Evolutionary conservation across 2,888 invertebrate genomes (phyloP), one percentile per base, ranked within the genome.

Genomic region (Hartigia nigra): DNA sequence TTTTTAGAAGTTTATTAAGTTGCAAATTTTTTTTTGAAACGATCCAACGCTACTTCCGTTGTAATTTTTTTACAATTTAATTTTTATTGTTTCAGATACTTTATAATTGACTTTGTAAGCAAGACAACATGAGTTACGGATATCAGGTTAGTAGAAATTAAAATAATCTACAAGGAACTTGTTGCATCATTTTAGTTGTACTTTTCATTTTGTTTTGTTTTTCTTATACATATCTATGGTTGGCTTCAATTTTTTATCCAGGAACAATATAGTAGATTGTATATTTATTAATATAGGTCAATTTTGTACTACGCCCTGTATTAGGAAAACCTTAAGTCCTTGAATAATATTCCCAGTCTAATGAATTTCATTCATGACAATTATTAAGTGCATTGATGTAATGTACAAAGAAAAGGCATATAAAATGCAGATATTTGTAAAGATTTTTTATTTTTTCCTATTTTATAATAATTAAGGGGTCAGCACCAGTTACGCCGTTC

Each of bases 41-140:
- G n/a, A n/a, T n/a, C n/a, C n/a, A n/a, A n/a, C n/a, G n/a, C n/a
- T n/a, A n/a, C n/a, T n/a, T n/a, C n/a, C n/a, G n/a, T n/a, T n/a
- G n/a, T n/a, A n/a, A n/a, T n/a, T n/a, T n/a, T n/a, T n/a, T 55
- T 31, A 55, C 78, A n/a, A 55, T 55, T 55, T 23, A 55, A 55
- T 55, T 55, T 1, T 55, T 55, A 55, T 23, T 23, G 23, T 55
- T 55, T 55, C 9, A 55, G 55, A 23, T 23, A 55, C 23, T 23
- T 23, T 23, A 23, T 55, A 55, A 35, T 55, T 55, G 55, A 23
- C 55, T 55, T 72, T 72, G 12, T 31, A 23, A 34, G 32, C 12
- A 70, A 37, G 55, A 31, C 82, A 88, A 85, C 55, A 91, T 91
- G 91, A 91, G 89, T 85, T 91, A 91, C 88, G 90, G 90, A 76